Evolutionary conservation across 2,888 invertebrate genomes (phyloP), one percentile per base, ranked within the genome.

Genomic region (Venusia cambrica): DNA sequence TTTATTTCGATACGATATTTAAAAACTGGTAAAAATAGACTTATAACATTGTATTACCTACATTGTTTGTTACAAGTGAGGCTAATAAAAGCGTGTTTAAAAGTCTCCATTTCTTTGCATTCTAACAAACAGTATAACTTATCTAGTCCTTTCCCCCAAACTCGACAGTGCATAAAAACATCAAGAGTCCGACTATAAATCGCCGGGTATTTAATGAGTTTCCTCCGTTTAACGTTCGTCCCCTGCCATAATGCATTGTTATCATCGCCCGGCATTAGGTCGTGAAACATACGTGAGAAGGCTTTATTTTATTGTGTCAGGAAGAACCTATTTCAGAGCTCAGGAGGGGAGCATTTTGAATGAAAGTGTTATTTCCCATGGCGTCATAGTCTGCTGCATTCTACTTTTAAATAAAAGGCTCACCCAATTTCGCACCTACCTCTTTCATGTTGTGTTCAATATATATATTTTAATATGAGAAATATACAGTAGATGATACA

Each of bases 191-290:
- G 53, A 60, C 59, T 54, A 78, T 83, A 83, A 83, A 84, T 84
- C 69, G 61, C 58, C 64, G 62, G 60, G 64, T 75, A 78, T 78
- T 81, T 83, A 84, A 84, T 77, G 83, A 81, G 80, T 78, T 83
- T 76, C 80, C 78, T 74, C 57, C 50, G 67, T 67, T 81, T 76
- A 76, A 59, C 65, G 67, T 55, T 61, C 55, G 64, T 65, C 72
- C 79, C 71, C 62, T 60, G 69, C 70, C 68, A 70, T 79, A 81
- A 78, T 65, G 73, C 62, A 73, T 49, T 68, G 75, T 66, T 76
- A 79, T 79, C 80, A 80, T 75, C 70, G 67, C 67, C 45, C 50
- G 65, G 67, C 75, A 74, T 77, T 78, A 75, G 72, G 69, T 16
- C 36, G 34, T 10, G 18, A 31, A 44, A 45, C 47, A 33, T 45